Evolutionary conservation across 2,888 invertebrate species (phyloP), one percentile per base, ranked within the genome.

Genomic region (Nycteola revayana): DNA sequence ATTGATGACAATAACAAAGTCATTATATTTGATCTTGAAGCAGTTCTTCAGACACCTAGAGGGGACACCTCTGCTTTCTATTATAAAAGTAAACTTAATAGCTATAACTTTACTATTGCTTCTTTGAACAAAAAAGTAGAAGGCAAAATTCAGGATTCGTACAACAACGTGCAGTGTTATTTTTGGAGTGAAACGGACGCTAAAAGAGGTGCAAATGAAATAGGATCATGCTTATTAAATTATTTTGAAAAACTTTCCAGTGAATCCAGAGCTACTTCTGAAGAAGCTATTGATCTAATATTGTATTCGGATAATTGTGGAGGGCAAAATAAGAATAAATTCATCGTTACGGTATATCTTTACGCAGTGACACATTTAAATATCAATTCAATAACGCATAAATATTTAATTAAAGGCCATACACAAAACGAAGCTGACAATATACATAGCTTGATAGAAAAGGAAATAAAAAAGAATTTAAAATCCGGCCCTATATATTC

Each of bases 131-230:
- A 32, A 9, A 20, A 7, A 22, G 32, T 7, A 5, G n/a, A n/a
- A n/a, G 21, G 2, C n/a, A 2, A 26, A n/a, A 26, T 26, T 2
- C 11, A n/a, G n/a, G 14, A 11, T 11, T 26, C 25, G 5, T 26
- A n/a, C 8, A 26, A 7, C 14, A 11, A 26, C 8, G 25, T 26
- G 7, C 11, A 26, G n/a, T 26, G 14, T 24, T 24, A 22, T 25
- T 50, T 56, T 25, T 60, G 60, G 54, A 42, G 44, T 25, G 49
- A 57, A 47, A 42, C 44, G 3, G 41, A 54, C 24, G 55, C 42
- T n/a, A 49, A 49, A 36, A 27, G 53, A 10, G 50, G 50, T 9
- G 45, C 50, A 7, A 48, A 41, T 10, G 50, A 58, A 42, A 49
- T 53, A 9, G 46, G 49, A 7, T 43, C 49, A 8, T 52, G 51